Evolutionary conservation across 2,888 invertebrate genomes (phyloP).

Genomic region (Brassicogethes aeneus): DNA sequence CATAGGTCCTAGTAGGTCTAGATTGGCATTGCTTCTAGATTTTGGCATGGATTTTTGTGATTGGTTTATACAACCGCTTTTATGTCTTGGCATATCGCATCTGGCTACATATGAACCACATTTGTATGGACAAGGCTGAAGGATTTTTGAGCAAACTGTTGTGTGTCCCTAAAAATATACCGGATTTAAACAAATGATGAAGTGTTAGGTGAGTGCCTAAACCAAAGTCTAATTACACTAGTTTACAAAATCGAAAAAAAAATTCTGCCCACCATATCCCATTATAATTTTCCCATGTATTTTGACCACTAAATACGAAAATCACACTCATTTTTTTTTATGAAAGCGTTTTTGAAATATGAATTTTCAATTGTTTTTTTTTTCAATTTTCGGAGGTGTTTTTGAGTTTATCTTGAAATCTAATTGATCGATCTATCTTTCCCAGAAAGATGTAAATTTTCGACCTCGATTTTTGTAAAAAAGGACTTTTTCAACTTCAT

Average conservation of each 20-base stretch:
- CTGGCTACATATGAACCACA: slow-evolving; percentile 64
- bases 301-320: neutral
- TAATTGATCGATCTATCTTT: no score
- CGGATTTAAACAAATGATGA: neutral
- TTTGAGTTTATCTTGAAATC: neutral
- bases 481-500: no score
- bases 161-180: slow-evolving; percentile 49
- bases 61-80: slow-evolving; percentile 38
- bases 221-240: no score
- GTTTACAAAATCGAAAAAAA: no score
- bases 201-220: no score
- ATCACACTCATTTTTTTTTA: no score
- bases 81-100: slow-evolving; percentile 51
- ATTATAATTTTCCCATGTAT: neutral
- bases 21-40: neutral
- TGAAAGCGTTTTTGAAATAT: no score
- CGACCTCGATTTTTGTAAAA: no score
- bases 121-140: slow-evolving; percentile 60
- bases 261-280: no score
- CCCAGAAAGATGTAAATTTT: no score
- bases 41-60: neutral
- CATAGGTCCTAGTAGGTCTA: neutral
- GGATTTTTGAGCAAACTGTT: slow-evolving; percentile 60
- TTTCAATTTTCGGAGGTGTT: no score
- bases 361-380: no score